phyloP scores from a whole-genome alignment of 1,140 invertebrate species.

The Diuraphis noxia region DNA sequence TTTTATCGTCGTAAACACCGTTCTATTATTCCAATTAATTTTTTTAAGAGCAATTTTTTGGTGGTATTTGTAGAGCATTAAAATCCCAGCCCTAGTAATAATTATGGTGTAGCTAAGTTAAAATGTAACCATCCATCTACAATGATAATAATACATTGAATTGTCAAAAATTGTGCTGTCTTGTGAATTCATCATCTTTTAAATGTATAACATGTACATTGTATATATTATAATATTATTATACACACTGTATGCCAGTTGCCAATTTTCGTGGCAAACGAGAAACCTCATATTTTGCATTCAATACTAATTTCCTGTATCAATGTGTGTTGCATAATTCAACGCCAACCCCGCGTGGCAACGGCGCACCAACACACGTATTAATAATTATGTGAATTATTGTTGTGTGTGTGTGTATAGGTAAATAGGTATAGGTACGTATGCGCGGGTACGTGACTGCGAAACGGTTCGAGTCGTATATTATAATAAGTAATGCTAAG shows the following conservation, averaged over 20 bases:
- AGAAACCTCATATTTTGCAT: not conserved
- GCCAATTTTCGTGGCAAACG: not conserved
- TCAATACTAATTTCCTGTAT: not conserved
- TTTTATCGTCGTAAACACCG: too few species aligned
- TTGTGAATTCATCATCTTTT: not conserved
- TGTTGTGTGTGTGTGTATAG: not conserved
- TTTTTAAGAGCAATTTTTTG: too few species aligned
- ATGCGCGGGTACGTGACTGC: not conserved
- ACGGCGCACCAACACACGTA: not conserved
- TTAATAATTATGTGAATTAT: slow-evolving; percentile 27
- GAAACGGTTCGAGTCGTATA: not conserved
- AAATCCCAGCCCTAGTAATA: too few species aligned
- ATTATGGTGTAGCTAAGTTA: not conserved
- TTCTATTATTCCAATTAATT: too few species aligned
- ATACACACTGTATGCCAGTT: not conserved
- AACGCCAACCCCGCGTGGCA: not conserved
- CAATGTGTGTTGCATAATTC: slow-evolving; percentile 35
- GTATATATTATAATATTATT: not conserved
- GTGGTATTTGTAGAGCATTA: too few species aligned
- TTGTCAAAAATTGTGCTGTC: not conserved
- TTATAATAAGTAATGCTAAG: not conserved
- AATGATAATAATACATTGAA: not conserved
- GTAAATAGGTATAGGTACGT: not conserved
- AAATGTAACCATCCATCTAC: not conserved
- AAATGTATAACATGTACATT: not conserved